Percentiles rank a stretch among this genome's conserved stretches.
These are phyloP conservation scores for Morpho deidamia DNA, from an alignment of 2,888 invertebrate genomes.

Conservation along the genomic window DNA sequence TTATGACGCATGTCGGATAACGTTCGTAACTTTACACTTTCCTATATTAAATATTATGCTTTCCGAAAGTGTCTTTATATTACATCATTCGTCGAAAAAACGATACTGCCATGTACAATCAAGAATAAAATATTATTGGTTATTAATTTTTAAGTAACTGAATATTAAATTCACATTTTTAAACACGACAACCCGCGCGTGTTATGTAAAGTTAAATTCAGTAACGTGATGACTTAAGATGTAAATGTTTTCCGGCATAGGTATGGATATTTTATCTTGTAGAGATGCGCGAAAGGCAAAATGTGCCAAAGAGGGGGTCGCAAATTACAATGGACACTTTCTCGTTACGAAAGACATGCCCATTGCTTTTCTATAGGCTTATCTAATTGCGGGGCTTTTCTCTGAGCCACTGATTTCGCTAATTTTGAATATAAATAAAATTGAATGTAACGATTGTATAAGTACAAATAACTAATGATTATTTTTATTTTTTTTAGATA, in stretches of 20 bases:
- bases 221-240: conserved; percentile 5
- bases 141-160: not conserved
- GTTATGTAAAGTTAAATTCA: conserved; percentile 16
- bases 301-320: conserved; percentile 18
- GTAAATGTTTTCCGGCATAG: conserved; percentile 18
- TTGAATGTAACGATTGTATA: too few relatives aligned
- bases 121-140: not conserved
- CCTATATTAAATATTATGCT: conserved; percentile 19
- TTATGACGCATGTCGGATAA: conserved; percentile 25
- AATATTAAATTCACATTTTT: not conserved
- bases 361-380: conserved; percentile 44
- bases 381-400: conserved; percentile 30
- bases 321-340: conserved; percentile 50
- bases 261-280: conserved; percentile 12
- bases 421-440: not conserved
- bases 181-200: not conserved
- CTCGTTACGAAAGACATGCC: conserved; percentile 57
- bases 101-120: not conserved
- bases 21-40: conserved; percentile 20
- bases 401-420: not conserved
- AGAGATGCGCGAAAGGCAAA: conserved; percentile 27
- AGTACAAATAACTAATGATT: too few relatives aligned
- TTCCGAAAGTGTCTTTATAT: conserved; percentile 16
- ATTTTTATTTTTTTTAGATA: too few relatives aligned
- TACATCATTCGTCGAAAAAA: conserved; percentile 15